Evolutionary conservation across 1,140 invertebrate species (phyloP), one percentile per base, ranked within the genome.

Genomic region (Pinna nobilis): DNA sequence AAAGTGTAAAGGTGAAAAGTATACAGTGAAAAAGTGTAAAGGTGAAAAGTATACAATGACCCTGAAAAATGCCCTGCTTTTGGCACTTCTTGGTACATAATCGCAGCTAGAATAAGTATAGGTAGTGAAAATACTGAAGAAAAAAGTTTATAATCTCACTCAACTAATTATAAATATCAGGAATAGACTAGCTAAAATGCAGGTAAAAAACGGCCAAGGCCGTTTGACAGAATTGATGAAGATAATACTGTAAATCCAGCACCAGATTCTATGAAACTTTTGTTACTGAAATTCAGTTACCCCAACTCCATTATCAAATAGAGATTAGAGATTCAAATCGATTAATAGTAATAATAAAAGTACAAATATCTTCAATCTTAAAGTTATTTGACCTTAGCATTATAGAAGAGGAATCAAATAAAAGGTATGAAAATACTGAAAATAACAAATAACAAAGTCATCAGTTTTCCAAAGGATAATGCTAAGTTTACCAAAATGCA

Each of bases 21-120:
- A 63, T 30, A 4, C 37, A 20, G 30, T 70, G 25, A 57, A 70
- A 25, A 37, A 39, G 30, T n/a, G 15, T 7, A 44, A 9, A 6
- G 67, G 30, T 15, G 37, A 61, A 7, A 70, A 70, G 55, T 70
- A 61, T 51, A 25, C 41, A 2, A 59, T 70, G 4, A 53, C 23
- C 57, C 57, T 1, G 51, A 70, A 9, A 59, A 63, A 28, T 70
- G 55, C 51, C 28, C 41, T 28, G 41, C 67, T 18, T 15, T 49
- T 11, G 67, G 55, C 13, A 70, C 67, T 33, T 60, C 53, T 47
- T 70, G 53, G n/a, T 53, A 68, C 18, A 68, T 68, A 23, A 3
- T 44, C 4, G 51, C 33, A 25, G 37, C n/a, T 41, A 50, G 51
- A 20, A 49, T 65, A 28, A 49, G 41, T 20, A 51, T 49, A 3